Base-by-base conservation (phyloP, 2,797 vertebrate genomes). In the Cottoperca gobio region DNA sequence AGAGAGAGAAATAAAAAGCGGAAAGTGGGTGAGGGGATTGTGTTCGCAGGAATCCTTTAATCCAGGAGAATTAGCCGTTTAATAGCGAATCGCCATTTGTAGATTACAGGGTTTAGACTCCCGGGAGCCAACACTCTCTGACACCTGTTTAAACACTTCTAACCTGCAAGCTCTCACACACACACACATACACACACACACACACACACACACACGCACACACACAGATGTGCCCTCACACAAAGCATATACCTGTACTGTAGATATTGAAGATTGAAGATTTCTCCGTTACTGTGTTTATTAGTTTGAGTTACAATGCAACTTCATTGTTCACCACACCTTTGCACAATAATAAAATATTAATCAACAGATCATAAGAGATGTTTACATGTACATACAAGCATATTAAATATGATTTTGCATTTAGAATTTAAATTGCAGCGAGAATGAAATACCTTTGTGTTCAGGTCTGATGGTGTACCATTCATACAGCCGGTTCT, bases 1-100 rank as follows among this genome's bases (percentile, higher is more conserved):
- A 58, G 50, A 70, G 52, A 45, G 26, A 35, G 57, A 14, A 61
- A 33, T 16, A 37, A 61, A 31, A 2, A 5, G 37, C 9, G 57
- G 16, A 39, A n/a, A 66, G 78, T 74, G 76, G 69, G 73, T 81
- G 83, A 86, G 86, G 89, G 90, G 91, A 91, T 93, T 91, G 90
- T 92, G 90, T 93, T 93, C 72, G 68, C 85, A 73, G 81, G 84
- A 87, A 93, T 93, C 93, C 92, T 88, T 95, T 94, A 95, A 94
- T 94, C 93, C 91, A 64, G 33, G 82, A 86, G 91, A 93, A 94
- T 94, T 93, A 94, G 91, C 90, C 84, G 77, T 93, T 91, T 94
- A 93, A 94, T 93, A 94, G 92, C 84, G 78, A 88, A 88, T 86
- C 91, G 79, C 90, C 91, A 90, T 93, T 93, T 93, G 92, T 91